Base-by-base conservation (phyloP, 2,113 vertebrate genomes). In the Grallaria varia region DNA sequence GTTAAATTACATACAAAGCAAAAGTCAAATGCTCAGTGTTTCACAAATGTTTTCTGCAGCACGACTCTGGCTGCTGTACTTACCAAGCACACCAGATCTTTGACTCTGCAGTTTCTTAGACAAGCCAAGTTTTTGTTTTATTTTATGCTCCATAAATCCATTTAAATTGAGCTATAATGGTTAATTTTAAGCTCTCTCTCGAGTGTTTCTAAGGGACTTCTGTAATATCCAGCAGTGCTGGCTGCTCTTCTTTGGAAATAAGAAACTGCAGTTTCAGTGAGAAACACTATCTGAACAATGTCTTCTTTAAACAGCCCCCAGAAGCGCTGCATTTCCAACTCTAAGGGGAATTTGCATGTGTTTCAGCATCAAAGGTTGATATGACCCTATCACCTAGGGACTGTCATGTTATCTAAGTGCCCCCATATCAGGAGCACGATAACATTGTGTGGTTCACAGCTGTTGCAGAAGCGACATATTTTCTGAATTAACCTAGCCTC, bases 311-410 rank as follows among this genome's bases (percentile, higher is more conserved):
- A 91, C 66, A 82, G 92, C 30, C 52, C 73, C 73, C 71, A 80
- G 90, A 87, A 93, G 84, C 89, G 24, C 71, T 40, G n/a, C 82
- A 87, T 95, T 96, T 83, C 93, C 95, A 95, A 14, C 75, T 93
- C 85, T 58, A 86, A 86, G 44, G 91, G 84, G 87, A 96, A 95
- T 97, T 93, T 93, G 88, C 89, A 94, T 93, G 91, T 84, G 90
- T 94, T 93, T 95, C 83, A 63, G 88, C 92, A 95, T 95, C 93
- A 95, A 97, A 97, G 94, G 42, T 68, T 72, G 86, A 58, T 85
- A 47, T 40, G 40, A 91, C 90, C 79, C 62, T 79, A 73, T 95
- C 94, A 94, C 80, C 92, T 55, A 92, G 92, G 75, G 89, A 94
- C 95, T 93, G 91, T 82, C 93, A 58, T 27, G 81, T 92, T 96